These are phyloP conservation scores for Marisa cornuarietis DNA, from an alignment of 1,140 invertebrate species.

Conservation along the genomic window DNA sequence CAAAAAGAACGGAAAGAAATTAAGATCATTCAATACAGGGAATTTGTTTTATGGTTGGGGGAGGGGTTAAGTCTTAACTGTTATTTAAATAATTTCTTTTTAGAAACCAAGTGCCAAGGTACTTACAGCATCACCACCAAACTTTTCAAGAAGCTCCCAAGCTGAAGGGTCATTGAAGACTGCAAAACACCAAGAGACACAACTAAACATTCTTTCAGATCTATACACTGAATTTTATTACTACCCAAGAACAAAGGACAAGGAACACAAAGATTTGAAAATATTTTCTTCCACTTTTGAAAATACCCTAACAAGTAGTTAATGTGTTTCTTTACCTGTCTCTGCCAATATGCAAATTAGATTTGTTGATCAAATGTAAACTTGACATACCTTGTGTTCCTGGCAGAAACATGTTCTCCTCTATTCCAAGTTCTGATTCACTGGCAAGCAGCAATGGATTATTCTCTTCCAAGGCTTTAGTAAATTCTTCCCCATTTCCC, in stretches of 20 bases:
- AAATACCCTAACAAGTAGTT: no score
- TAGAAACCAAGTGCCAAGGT: slow-evolving; percentile 9
- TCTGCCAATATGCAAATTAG: background rate
- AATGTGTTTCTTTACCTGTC: background rate
- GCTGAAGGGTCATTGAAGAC: slow-evolving; percentile 64
- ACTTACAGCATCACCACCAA: slow-evolving; percentile 40
- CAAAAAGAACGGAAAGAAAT: no score
- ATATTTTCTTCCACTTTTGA: no score
- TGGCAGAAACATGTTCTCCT: slow-evolving; percentile 39
- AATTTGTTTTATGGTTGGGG: no score
- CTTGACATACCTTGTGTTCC: slow-evolving; percentile 29
- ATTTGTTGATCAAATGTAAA: background rate
- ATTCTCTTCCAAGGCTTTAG: slow-evolving; percentile 5
- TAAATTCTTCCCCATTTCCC: slow-evolving; percentile 47
- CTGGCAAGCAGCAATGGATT: slow-evolving; percentile 9
- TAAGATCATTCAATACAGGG: no score
- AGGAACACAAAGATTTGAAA: background rate
- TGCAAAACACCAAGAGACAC: slow-evolving; percentile 36
- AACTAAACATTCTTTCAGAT: background rate
- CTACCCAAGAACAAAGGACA: background rate
- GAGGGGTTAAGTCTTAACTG: no score
- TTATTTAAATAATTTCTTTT: background rate
- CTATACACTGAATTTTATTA: background rate
- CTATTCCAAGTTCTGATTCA: slow-evolving; percentile 27
- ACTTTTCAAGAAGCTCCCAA: slow-evolving; percentile 64